Evolutionary conservation across 2,113 vertebrate genomes (phyloP), one percentile per base, ranked within the genome.

Genomic region (Odobenus rosmarus): DNA sequence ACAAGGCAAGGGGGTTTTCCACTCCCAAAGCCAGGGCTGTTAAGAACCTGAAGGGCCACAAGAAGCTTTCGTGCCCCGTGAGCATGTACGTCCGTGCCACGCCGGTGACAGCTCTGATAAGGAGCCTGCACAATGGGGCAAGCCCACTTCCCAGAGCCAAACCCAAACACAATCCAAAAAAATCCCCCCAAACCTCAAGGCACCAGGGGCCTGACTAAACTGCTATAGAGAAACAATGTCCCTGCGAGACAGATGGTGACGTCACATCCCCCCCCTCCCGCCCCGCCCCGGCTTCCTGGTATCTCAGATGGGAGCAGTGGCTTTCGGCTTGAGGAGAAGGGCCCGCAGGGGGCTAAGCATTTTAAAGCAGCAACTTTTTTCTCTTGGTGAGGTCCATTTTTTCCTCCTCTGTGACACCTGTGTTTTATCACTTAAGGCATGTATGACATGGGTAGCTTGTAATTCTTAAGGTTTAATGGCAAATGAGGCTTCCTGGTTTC

Each of bases 81-180:
- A 39, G 8, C 46, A 14, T 1, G 0, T 1, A 6, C 2, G 2
- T 1, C 4, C 0, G 1, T 1, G 67, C 67, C 61, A 0, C 1
- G 21, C 71, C 46, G 53, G 61, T 19, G 26, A 64, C 89, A 7
- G 12, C 18, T n/a, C 24, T 49, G 36, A 77, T 21, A 62, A 87
- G 39, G 51, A 51, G 18, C 13, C 55, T 0, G 59, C 36, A 72
- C 71, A 33, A 23, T 1, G 19, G 23, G 2, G 33, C 24, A 36
- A 55, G 74, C 31, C 64, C 61, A 28, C 12, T 19, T 11, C 46
- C 61, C 26, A 53, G 0, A 42, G 74, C 15, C 14, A 39, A 46
- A 83, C 36, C 21, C 26, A 69, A 67, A 59, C 33, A 13, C 16
- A 31, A 55, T 11, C 59, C 53, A 24, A 24, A 53, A 11, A 80